Evolutionary conservation across 2,113 vertebrate species (phyloP), one percentile per base, ranked within the genome.

Genomic region (Amphilophus citrinellus): DNA sequence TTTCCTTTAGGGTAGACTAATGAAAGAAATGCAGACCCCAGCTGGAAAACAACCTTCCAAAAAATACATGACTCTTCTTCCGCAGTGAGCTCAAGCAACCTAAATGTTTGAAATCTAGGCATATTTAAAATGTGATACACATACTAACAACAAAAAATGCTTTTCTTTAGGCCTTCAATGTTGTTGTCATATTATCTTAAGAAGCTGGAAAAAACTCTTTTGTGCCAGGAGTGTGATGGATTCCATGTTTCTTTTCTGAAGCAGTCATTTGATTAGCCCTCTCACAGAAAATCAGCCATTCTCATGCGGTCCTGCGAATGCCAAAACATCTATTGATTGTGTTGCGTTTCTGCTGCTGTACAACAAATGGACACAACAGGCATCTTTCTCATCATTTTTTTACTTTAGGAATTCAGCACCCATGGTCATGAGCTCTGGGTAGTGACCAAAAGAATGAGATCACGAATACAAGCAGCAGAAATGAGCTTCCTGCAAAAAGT

Each of bases 151-250:
- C 3, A 56, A 62, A 10, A 68, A 10, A 1, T 5, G 1, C 14
- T 68, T 68, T 27, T 47, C 10, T 68, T 68, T 30, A 30, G 27
- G 65, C 27, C 22, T 11, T 10, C 42, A 68, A 11, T 9, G 0
- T 10, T 68, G 0, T n/a, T 44, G 65, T 71, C 18, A 50, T 71
- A 2, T 42, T 42, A 42, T 42, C 42, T 71, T 50, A 20, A 71
- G 42, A 20, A 50, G 24, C 42, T 44, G 42, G 42, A 0, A 68
- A 8, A 39, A 14, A 42, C 65, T 68, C 3, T 42, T 30, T 0
- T 30, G 30, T 50, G 47, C 24, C 65, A 71, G 65, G 65, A 47
- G 39, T 42, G 39, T 11, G 65, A 68, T 71, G 42, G 65, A 68
- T 68, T 47, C 17, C 2, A 11, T 3, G 6, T 18, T 68, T 18